Conservation (phyloP, 2,888 invertebrate genomes). For the Microchrysa polita region DNA sequence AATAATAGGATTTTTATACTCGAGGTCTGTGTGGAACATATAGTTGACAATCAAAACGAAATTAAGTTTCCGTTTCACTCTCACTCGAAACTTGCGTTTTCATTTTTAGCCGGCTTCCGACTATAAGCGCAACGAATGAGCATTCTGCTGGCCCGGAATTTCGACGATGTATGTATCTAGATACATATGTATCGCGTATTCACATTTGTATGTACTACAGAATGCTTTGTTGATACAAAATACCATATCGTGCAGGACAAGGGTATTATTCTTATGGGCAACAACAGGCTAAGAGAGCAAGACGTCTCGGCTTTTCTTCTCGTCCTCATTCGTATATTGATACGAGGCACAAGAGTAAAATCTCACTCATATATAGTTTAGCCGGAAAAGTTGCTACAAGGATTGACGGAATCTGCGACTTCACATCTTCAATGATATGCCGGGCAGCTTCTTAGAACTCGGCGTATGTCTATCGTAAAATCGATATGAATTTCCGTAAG, state of each 20-base stretch:
- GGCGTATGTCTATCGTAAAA: conserved; percentile 47
- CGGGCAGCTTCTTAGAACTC: conserved; percentile 31
- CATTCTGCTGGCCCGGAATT: background rate
- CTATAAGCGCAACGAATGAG: background rate
- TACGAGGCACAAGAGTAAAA: background rate
- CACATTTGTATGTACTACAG: background rate
- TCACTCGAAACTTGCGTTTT: conserved; percentile 45
- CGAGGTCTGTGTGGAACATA: conserved; percentile 48
- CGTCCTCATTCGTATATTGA: background rate
- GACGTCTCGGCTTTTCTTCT: background rate
- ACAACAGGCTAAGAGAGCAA: background rate
- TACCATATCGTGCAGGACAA: background rate
- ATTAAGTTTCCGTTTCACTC: conserved; percentile 49
- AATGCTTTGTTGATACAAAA: conserved; percentile 17
- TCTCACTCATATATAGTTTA: conserved; percentile 11
- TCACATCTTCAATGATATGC: background rate
- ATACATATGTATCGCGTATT: too few relatives aligned
- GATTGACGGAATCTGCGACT: background rate
- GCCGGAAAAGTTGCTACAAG: background rate
- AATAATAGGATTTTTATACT: conserved; percentile 54
- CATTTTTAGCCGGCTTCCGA: conserved; percentile 36
- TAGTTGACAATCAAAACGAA: conserved; percentile 51
- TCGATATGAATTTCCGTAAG: conserved; percentile 48
- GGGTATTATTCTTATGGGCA: background rate
- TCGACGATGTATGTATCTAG: too few relatives aligned